Percentiles rank a stretch among this genome's conserved stretches.
Conservation (phyloP, 2,888 invertebrate genomes). For the Schizotus pectinicornis region DNA sequence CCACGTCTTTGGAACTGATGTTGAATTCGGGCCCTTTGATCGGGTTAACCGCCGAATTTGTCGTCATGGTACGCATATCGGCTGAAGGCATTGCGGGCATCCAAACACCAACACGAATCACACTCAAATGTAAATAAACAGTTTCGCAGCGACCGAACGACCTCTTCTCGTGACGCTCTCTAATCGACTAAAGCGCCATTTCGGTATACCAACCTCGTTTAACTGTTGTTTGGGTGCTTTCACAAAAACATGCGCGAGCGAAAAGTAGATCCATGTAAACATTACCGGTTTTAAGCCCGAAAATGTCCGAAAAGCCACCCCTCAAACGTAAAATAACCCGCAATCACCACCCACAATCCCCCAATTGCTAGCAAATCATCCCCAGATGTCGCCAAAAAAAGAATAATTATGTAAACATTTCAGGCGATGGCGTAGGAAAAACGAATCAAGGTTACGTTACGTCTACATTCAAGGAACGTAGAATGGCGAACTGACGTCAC, state of each 20-base stretch:
- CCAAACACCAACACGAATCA: conserved; percentile 10
- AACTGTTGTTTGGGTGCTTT: conserved; percentile 56
- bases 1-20: conserved; percentile 64
- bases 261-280: conserved; percentile 55
- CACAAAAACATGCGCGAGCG: conserved; percentile 51
- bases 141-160: conserved; percentile 5
- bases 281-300: conserved; percentile 22
- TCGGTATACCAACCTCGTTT: conserved; percentile 46
- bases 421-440: conserved; percentile 42
- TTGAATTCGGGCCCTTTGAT: conserved; percentile 50
- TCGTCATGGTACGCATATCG: conserved; percentile 51
- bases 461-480: conserved; percentile 40
- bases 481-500: conserved; percentile 46
- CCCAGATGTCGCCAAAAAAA: neutral
- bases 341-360: too few species aligned
- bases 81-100: conserved; percentile 55
- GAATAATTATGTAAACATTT: conserved; percentile 41
- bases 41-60: conserved; percentile 40
- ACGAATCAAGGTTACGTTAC: conserved; percentile 51
- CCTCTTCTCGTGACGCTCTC: conserved; percentile 20
- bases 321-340: too few species aligned
- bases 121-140: conserved; percentile 14
- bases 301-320: neutral
- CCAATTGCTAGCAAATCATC: neutral
- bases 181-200: conserved; percentile 32